A percentile compares a stretch with the other conserved stretches of the same genome.
These are phyloP conservation scores for Drosophila dives DNA, from an alignment of 2,888 invertebrate genomes.

Conservation along the genomic window DNA sequence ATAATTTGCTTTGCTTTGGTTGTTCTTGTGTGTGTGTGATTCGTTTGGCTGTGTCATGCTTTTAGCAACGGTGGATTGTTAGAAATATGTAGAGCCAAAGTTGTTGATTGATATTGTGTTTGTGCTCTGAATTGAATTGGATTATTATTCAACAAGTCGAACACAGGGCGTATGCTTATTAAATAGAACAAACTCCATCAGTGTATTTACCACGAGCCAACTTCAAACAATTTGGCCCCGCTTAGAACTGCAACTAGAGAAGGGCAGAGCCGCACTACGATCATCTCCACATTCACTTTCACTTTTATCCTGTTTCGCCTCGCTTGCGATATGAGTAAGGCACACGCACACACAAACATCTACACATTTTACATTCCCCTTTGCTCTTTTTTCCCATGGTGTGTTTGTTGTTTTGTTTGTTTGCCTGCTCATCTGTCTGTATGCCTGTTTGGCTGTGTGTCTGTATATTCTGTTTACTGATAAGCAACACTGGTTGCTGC, in stretches of 20 bases:
- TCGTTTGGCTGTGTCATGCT: conserved; percentile 30
- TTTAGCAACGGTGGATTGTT: conserved; percentile 36
- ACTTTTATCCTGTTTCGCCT: conserved; percentile 49
- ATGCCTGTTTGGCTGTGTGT: not conserved
- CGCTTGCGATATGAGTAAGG: not conserved
- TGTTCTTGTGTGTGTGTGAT: not conserved
- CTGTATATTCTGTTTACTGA: conserved; percentile 11
- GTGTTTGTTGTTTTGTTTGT: conserved; percentile 9
- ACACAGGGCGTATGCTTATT: conserved; percentile 66
- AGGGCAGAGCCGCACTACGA: conserved; percentile 23
- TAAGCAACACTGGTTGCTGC: conserved; percentile 15
- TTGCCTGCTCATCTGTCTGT: not conserved
- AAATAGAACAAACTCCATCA: not conserved
- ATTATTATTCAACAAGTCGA: conserved; percentile 56
- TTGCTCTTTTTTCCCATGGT: conserved; percentile 13
- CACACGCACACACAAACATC: not conserved
- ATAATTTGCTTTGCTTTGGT: conserved; percentile 46
- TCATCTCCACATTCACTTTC: conserved; percentile 25
- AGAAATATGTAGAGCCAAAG: conserved; percentile 30
- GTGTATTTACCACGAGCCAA: not conserved
- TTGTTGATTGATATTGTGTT: conserved; percentile 15
- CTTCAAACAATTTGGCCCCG: not conserved
- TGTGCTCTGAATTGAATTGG: conserved; percentile 33
- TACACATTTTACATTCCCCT: conserved; percentile 4
- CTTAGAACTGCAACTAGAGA: conserved; percentile 21